Evolutionary conservation across 2,797 vertebrate species (phyloP).

Genomic region (Mastacembelus armatus): DNA sequence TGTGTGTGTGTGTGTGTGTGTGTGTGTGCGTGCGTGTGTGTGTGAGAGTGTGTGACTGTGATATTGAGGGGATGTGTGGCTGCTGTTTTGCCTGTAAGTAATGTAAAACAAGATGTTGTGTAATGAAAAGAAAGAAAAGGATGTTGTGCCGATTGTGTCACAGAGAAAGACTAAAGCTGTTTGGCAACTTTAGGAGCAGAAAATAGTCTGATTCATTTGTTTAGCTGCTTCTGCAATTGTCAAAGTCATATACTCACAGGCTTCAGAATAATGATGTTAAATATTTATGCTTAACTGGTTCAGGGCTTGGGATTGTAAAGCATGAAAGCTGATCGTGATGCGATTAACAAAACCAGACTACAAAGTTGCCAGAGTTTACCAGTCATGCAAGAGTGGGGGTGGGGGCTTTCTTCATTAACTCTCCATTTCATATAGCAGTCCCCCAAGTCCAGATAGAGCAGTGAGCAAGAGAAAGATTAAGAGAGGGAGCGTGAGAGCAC

Average conservation of each 20-base stretch:
- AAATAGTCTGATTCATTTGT: slow-evolving; percentile 17
- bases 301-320: slow-evolving; percentile 50
- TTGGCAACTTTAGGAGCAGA: slow-evolving; percentile 19
- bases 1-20: slow-evolving; percentile 17
- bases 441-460: slow-evolving; percentile 67
- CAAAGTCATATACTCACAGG: slow-evolving; percentile 36
- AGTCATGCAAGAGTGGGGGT: slow-evolving; percentile 39
- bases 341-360: slow-evolving; percentile 64
- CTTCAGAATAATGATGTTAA: slow-evolving; percentile 51
- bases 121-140: slow-evolving; percentile 28
- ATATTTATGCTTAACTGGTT: slow-evolving; percentile 65
- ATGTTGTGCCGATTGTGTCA: slow-evolving; percentile 8
- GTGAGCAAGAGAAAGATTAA: slow-evolving; percentile 65
- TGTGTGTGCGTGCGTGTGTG: no score
- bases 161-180: neutral
- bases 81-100: slow-evolving; percentile 17
- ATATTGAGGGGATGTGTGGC: neutral
- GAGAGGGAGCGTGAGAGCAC: slow-evolving; percentile 56
- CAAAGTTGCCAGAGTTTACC: slow-evolving; percentile 63
- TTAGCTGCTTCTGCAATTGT: slow-evolving; percentile 31
- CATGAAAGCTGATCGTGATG: slow-evolving; percentile 62
- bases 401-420: slow-evolving; percentile 74
- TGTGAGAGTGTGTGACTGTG: slow-evolving; percentile 21
- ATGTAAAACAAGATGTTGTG: slow-evolving; percentile 35
- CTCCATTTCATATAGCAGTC: slow-evolving; percentile 68